A percentile compares a stretch with the other conserved stretches of the same genome.
phyloP scores from a whole-genome alignment of 2,797 vertebrate species.

The Dermochelys coriacea region DNA sequence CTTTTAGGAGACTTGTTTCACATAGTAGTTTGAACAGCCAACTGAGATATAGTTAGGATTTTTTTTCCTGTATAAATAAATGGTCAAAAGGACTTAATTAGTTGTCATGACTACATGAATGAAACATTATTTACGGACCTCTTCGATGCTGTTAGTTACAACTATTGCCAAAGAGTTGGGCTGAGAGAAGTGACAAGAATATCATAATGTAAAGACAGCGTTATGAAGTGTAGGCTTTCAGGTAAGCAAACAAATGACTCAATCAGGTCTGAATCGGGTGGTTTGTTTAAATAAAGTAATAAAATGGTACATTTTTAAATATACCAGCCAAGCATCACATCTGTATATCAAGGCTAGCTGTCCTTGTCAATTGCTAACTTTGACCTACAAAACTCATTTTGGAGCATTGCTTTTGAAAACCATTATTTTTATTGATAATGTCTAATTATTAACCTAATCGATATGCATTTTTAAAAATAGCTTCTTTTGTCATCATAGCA shows the following conservation, averaged over 20 bases:
- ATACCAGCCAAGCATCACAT: neutral
- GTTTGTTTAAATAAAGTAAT: neutral
- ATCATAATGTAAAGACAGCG: neutral
- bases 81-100: neutral
- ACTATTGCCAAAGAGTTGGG: neutral
- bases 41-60: neutral
- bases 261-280: neutral
- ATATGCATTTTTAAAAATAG: neutral
- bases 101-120: neutral
- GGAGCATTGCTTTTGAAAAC: neutral
- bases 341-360: neutral
- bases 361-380: neutral
- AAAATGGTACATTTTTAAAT: neutral
- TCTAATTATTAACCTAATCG: neutral
- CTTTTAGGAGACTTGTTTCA: neutral
- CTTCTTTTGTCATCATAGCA: neutral
- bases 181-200: neutral
- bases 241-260: neutral
- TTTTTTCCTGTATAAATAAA: slow-evolving; percentile 12
- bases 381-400: neutral
- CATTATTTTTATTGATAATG: neutral
- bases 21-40: neutral
- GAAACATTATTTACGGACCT: neutral
- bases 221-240: neutral
- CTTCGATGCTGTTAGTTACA: neutral